Evolutionary conservation across 1,140 invertebrate genomes (phyloP).

Genomic region (Chelonus insularis): DNA sequence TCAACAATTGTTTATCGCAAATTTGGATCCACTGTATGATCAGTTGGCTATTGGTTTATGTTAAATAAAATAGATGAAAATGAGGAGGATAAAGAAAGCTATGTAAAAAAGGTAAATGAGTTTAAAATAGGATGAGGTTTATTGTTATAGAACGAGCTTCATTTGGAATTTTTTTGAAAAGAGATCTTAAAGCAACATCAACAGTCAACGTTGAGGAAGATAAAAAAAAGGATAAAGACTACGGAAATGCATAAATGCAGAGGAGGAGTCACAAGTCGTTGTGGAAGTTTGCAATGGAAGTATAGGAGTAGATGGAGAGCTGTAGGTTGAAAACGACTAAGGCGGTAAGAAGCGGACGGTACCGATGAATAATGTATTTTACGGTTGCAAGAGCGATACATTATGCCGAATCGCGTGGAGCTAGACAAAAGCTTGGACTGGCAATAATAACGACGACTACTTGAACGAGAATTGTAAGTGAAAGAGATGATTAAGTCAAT

Average conservation of each 20-base stretch:
- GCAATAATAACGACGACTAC: constrained; percentile 12
- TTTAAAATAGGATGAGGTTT: too few relatives aligned
- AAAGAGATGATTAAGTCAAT: not conserved
- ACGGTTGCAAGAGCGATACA: constrained; percentile 25
- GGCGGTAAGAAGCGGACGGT: constrained; percentile 23
- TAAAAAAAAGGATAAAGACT: not conserved
- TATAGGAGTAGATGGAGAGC: constrained; percentile 1
- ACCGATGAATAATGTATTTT: constrained; percentile 30
- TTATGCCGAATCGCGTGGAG: constrained; percentile 28
- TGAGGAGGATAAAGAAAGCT: too few relatives aligned
- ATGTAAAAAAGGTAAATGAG: too few relatives aligned
- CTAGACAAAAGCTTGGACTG: not conserved
- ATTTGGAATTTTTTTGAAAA: not conserved
- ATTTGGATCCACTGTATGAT: too few relatives aligned
- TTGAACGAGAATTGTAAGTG: constrained; percentile 6
- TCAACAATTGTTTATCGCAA: too few relatives aligned
- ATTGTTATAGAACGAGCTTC: not conserved
- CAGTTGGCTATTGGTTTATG: too few relatives aligned
- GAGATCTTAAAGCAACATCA: not conserved
- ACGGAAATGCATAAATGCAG: constrained; percentile 22
- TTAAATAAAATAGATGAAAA: too few relatives aligned
- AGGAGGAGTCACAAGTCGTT: constrained; percentile 8
- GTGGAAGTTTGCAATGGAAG: constrained; percentile 17
- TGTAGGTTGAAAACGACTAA: constrained; percentile 21
- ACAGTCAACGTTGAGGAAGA: constrained; percentile 1